Percentiles rank a stretch among this genome's conserved stretches.
Conservation (phyloP, 1,140 invertebrate genomes). For the Melitaea cinxia region DNA sequence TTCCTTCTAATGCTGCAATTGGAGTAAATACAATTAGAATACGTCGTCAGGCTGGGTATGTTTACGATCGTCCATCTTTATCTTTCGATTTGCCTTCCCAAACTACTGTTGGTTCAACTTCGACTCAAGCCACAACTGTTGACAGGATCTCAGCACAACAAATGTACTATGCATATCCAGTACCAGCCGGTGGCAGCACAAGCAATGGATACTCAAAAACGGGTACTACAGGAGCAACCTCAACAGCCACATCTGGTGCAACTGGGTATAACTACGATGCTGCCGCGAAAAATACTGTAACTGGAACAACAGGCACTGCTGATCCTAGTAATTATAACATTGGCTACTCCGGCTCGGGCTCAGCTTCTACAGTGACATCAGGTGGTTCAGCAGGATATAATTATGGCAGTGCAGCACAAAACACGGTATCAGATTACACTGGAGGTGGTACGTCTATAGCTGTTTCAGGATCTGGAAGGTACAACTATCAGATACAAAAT, state of each 20-base stretch:
- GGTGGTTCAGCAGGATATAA: conserved; percentile 32
- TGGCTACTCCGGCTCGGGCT: conserved; percentile 2
- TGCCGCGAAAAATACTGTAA: background rate
- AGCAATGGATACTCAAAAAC: no score
- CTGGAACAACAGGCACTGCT: conserved; percentile 1
- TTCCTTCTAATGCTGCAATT: conserved; percentile 9
- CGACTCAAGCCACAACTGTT: conserved; percentile 61
- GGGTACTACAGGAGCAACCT: conserved; percentile 21
- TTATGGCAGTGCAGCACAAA: conserved; percentile 25
- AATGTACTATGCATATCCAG: conserved; percentile 72
- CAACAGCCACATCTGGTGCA: conserved; percentile 22
- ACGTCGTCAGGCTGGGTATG: conserved; percentile 64
- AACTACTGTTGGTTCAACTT: conserved; percentile 44
- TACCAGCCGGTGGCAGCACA: conserved; percentile 41
- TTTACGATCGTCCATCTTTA: conserved; percentile 62
- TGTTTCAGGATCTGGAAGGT: conserved; percentile 6
- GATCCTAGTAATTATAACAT: background rate
- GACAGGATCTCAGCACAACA: conserved; percentile 58
- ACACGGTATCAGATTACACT: background rate
- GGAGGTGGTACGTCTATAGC: conserved; percentile 17
- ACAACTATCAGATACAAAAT: conserved; percentile 16
- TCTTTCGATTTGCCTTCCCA: conserved; percentile 63
- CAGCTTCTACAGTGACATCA: background rate
- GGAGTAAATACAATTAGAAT: conserved; percentile 39
- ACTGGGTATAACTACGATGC: conserved; percentile 31